Evolutionary conservation across 2,797 vertebrate species (phyloP).

Genomic region (Pempheris klunzingeri): DNA sequence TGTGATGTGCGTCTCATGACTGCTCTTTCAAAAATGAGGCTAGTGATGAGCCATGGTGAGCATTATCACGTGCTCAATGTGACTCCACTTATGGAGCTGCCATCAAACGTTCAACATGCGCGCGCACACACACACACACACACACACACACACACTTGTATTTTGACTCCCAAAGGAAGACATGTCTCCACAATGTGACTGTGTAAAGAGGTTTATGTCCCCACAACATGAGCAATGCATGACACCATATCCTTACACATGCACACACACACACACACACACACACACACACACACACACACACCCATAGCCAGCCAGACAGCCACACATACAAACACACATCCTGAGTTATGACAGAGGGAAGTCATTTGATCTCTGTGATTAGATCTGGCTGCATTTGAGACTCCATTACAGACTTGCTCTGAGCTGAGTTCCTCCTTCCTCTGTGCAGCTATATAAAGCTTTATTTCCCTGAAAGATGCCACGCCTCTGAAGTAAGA

Average conservation of each 20-base stretch:
- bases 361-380: constrained; percentile 77
- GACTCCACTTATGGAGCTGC: constrained; percentile 75
- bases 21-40: constrained; percentile 64
- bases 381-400: constrained; percentile 76
- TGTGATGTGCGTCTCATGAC: constrained; percentile 85
- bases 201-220: too few relatives aligned
- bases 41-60: constrained; percentile 70
- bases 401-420: constrained; percentile 70
- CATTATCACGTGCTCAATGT: constrained; percentile 67
- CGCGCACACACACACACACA: constrained; percentile 31
- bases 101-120: constrained; percentile 25
- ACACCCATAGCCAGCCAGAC: too few relatives aligned
- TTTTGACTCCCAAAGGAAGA: too few relatives aligned
- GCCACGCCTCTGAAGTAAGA: constrained; percentile 55
- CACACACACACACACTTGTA: constrained; percentile 7
- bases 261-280: constrained; percentile 29
- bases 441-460: constrained; percentile 73
- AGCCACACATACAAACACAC: constrained; percentile 37
- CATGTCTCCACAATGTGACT: too few relatives aligned
- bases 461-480: constrained; percentile 73
- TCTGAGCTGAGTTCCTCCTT: constrained; percentile 68
- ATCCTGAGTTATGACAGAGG: constrained; percentile 64
- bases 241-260: constrained; percentile 17
- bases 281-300: too few relatives aligned
- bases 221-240: too few relatives aligned